These are phyloP conservation scores for Bruchidius siliquastri DNA, from an alignment of 2,888 invertebrate species.

Conservation along the genomic window DNA sequence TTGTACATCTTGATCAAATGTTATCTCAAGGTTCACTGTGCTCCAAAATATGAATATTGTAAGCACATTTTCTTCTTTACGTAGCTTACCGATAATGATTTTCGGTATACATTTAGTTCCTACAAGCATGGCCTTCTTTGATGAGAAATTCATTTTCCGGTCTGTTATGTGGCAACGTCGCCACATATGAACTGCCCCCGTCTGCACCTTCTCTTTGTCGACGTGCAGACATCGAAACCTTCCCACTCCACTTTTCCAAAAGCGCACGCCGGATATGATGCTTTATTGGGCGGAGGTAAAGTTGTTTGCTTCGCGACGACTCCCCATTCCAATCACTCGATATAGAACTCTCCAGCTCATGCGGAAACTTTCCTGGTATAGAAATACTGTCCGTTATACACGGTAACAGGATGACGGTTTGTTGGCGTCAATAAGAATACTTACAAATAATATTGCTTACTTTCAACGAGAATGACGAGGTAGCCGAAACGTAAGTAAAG, in stretches of 20 bases:
- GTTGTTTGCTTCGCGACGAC: not conserved
- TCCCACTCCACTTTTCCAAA: not conserved
- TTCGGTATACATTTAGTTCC: too few species aligned
- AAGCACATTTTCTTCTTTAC: too few species aligned
- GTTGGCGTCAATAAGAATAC: conserved; percentile 30
- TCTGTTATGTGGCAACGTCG: not conserved
- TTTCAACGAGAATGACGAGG: too few species aligned
- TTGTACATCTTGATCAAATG: too few species aligned
- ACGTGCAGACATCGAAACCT: not conserved
- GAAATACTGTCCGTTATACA: conserved; percentile 12
- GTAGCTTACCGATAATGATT: too few species aligned
- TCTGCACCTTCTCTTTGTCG: not conserved
- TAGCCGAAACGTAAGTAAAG: too few species aligned
- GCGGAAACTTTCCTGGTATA: not conserved
- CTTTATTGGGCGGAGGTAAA: not conserved
- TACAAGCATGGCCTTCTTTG: too few species aligned
- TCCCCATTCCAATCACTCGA: not conserved
- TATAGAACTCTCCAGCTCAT: not conserved
- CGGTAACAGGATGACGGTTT: not conserved
- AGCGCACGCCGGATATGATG: not conserved
- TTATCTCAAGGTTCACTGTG: too few species aligned
- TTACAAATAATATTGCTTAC: too few species aligned
- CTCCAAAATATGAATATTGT: too few species aligned
- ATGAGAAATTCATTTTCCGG: not conserved
- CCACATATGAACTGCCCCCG: not conserved